A percentile compares a stretch with the other conserved stretches of the same genome.
phyloP scores from a whole-genome alignment of 2,888 invertebrate species.

The Temnothorax unifasciatus region DNA sequence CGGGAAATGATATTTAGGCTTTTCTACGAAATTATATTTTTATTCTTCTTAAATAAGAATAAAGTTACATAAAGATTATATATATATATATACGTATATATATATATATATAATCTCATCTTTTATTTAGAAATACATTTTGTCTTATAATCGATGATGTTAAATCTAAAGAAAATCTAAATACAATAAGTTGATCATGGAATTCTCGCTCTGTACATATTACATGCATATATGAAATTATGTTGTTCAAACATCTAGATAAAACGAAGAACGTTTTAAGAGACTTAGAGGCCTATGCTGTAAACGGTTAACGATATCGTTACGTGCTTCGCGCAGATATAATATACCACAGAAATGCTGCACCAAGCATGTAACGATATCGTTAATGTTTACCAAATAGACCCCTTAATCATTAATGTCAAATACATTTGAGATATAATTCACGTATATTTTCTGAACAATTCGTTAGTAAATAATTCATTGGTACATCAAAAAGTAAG shows the following conservation, averaged over 20 bases:
- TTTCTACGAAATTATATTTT: constrained; percentile 35
- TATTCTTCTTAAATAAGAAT: constrained; percentile 33
- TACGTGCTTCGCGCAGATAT: too few species aligned
- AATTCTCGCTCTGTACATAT: constrained; percentile 22
- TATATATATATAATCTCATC: background rate
- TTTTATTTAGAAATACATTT: constrained; percentile 38
- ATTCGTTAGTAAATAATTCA: background rate
- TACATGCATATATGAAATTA: constrained; percentile 1
- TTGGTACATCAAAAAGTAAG: background rate
- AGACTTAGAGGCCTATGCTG: background rate
- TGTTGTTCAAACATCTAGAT: constrained; percentile 2
- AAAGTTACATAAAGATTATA: constrained; percentile 36
- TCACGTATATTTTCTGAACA: background rate
- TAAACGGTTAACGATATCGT: too few species aligned
- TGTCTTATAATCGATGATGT: constrained; percentile 24
- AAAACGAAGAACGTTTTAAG: background rate
- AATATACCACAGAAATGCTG: too few species aligned
- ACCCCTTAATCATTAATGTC: background rate
- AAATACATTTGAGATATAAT: constrained; percentile 17
- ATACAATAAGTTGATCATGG: background rate
- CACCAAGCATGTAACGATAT: too few species aligned
- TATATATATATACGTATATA: background rate
- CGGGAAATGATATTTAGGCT: background rate
- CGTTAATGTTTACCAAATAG: too few species aligned
- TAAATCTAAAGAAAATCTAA: constrained; percentile 11